phyloP scores from a whole-genome alignment of 2,888 invertebrate species.

The Podotricha telesiphe region DNA sequence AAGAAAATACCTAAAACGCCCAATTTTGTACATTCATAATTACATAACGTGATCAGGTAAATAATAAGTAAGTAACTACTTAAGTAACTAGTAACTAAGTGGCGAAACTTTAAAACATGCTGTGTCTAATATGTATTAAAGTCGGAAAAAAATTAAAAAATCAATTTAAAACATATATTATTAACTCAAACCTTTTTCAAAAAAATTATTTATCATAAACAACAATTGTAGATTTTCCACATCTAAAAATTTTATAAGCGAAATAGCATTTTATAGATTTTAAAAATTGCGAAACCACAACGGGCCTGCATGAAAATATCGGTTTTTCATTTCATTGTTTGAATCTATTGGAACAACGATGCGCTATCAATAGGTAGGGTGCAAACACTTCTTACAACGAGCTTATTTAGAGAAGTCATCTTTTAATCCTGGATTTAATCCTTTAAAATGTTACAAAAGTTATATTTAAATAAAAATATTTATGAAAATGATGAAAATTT shows the following conservation, averaged over 20 bases:
- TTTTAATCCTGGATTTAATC: background rate
- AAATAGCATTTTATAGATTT: slow-evolving; percentile 24
- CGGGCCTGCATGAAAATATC: slow-evolving; percentile 62
- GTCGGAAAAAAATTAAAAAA: too few relatives aligned
- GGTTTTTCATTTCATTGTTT: slow-evolving; percentile 77
- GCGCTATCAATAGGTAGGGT: slow-evolving; percentile 48
- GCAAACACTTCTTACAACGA: background rate
- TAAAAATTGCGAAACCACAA: slow-evolving; percentile 16
- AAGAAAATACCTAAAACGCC: too few relatives aligned
- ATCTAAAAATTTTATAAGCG: background rate
- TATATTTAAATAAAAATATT: too few relatives aligned
- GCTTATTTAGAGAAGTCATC: background rate
- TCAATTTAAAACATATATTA: too few relatives aligned
- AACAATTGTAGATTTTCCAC: background rate
- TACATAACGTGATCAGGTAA: too few relatives aligned
- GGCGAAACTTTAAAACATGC: too few relatives aligned
- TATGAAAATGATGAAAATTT: too few relatives aligned
- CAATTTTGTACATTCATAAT: too few relatives aligned
- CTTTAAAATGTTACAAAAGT: too few relatives aligned
- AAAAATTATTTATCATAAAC: background rate
- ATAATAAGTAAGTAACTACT: too few relatives aligned
- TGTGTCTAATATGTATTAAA: too few relatives aligned
- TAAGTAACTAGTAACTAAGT: too few relatives aligned
- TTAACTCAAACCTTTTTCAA: background rate
- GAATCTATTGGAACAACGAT: slow-evolving; percentile 62